Base-by-base conservation (phyloP, 2,888 invertebrate genomes). In the Yponomeuta evonymella region DNA sequence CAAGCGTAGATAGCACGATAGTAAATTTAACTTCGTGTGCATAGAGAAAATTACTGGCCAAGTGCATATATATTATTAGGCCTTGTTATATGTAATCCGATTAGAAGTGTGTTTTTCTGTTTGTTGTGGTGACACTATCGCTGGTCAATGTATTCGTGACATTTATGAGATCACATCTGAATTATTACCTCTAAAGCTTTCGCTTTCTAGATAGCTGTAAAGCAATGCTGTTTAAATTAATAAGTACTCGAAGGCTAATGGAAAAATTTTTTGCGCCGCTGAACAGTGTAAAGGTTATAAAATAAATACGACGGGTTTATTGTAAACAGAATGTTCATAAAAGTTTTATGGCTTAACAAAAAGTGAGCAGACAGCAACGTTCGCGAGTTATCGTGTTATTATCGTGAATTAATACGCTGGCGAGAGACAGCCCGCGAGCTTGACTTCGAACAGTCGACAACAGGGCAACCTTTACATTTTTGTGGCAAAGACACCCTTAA, bases 351-450 rank as follows among this genome's bases (percentile, higher is more conserved):
- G 51, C 51, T 58, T 15, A 1, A 15, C 3, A 58, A 58, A 58
- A 58, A 58, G 51, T 58, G 51, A 12, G 51, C 51, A 15, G 51
- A 58, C 51, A 64, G 64, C 64, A 29, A 64, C 8, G 77, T 78
- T 73, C 72, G 75, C 74, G 74, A 79, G 76, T 79, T 84, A 85
- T 86, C 83, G 43, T 67, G n/a, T 67, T 23, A 9, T 85, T 76
- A 86, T 86, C 84, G 80, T 81, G 84, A 85, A 85, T 86, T 85
- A 84, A 86, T 83, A 83, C 82, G 77, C 77, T 76, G 77, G 73
- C 73, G 72, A 72, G 70, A 73, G 72, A 74, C 33, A 75, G 74
- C 72, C 79, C 75, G 80, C 81, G 76, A 75, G 78, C 76, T 9
- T 43, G 43, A 43, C 8, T 5, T 8, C 76, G 12, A 65, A 15